Evolutionary conservation across 2,888 invertebrate genomes (phyloP).

Genomic region (Patella depressa): DNA sequence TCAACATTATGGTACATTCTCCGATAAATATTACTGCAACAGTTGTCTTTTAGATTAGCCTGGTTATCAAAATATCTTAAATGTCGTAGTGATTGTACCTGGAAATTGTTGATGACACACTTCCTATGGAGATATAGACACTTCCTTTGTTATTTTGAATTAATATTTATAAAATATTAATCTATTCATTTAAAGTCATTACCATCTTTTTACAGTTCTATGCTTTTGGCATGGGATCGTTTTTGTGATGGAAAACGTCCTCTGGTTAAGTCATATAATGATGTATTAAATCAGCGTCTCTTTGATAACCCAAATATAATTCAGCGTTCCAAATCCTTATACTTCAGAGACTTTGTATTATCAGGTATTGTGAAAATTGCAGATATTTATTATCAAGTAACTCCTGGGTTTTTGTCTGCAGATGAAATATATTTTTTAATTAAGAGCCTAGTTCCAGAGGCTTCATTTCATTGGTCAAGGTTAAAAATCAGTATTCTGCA

Average conservation of each 20-base stretch:
- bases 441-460: background rate
- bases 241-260: background rate
- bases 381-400: background rate
- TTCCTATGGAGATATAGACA: background rate
- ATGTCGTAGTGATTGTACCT: background rate
- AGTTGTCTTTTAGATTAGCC: background rate
- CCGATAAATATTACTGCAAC: background rate
- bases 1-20: conserved; percentile 6
- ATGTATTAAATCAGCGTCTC: background rate
- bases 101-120: background rate
- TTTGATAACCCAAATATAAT: background rate
- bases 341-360: background rate
- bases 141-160: background rate
- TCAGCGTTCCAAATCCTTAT: background rate
- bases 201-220: background rate
- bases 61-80: background rate
- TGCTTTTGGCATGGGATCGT: background rate
- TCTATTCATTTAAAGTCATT: too few species aligned
- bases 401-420: background rate
- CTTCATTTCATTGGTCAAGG: background rate
- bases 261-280: background rate
- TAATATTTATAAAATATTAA: background rate
- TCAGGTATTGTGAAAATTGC: background rate
- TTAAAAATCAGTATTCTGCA: background rate
- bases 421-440: background rate